Percentiles rank a stretch among this genome's conserved stretches.
Evolutionary conservation across 1,140 invertebrate genomes (phyloP).

Genomic region (Ceratosolen solmsi): DNA sequence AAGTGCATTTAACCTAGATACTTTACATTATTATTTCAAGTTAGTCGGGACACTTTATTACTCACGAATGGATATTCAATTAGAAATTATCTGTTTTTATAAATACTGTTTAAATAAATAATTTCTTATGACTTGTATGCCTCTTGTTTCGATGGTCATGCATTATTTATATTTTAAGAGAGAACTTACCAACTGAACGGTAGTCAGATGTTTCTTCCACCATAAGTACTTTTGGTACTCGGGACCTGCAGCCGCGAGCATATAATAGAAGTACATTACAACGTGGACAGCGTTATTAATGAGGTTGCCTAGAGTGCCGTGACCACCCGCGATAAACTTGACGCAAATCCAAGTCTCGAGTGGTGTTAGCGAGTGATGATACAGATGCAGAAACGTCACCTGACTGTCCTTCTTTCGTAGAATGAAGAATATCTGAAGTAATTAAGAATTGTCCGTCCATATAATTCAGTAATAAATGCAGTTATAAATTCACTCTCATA

Average conservation of each 20-base stretch:
- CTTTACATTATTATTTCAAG: too few species aligned
- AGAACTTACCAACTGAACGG: constrained; percentile 87
- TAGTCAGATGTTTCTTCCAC: constrained; percentile 97
- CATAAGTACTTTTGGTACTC: constrained; percentile 92
- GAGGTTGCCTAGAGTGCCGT: constrained; percentile 92
- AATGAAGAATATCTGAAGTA: constrained; percentile 86
- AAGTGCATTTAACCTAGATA: too few species aligned
- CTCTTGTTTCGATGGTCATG: too few species aligned
- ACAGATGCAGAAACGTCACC: constrained; percentile 92
- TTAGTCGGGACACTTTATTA: too few species aligned
- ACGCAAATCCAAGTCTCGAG: constrained; percentile 96
- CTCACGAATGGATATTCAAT: too few species aligned
- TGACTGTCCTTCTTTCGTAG: constrained; percentile 94
- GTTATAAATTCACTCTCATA: too few species aligned
- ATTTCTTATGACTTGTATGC: too few species aligned
- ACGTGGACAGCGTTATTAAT: constrained; percentile 96
- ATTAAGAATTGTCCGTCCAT: too few species aligned
- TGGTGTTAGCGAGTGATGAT: constrained; percentile 96
- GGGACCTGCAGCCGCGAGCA: constrained; percentile 92
- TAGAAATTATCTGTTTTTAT: too few species aligned
- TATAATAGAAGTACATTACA: constrained; percentile 96
- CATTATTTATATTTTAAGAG: too few species aligned
- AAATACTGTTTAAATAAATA: too few species aligned
- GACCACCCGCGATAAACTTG: constrained; percentile 94
- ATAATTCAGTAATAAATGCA: too few species aligned